Conservation (phyloP, 2,888 invertebrate species). For the Coecobrya sp. region DNA sequence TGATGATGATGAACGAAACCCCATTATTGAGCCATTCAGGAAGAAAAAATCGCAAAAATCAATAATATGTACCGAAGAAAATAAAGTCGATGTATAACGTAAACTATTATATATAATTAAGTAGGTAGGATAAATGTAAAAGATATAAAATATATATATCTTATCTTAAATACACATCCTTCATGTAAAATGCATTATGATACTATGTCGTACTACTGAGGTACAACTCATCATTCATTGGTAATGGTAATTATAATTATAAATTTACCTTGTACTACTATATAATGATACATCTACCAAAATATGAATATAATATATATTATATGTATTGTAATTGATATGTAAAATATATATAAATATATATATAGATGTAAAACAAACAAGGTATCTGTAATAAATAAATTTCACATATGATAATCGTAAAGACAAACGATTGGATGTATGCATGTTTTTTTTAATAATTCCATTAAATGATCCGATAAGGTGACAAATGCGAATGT, state of each 20-base stretch:
- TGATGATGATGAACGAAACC: constrained; percentile 50
- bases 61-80: constrained; percentile 30
- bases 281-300: neutral
- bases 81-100: neutral
- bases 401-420: constrained; percentile 78
- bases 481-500: neutral
- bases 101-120: neutral
- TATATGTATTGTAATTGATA: constrained; percentile 28
- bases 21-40: constrained; percentile 48
- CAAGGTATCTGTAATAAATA: constrained; percentile 82
- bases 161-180: constrained; percentile 3
- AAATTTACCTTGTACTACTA: constrained; percentile 77
- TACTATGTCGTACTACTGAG: constrained; percentile 67
- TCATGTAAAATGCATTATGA: constrained; percentile 58
- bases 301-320: constrained; percentile 41
- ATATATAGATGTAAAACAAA: constrained; percentile 81
- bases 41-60: constrained; percentile 62
- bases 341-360: constrained; percentile 54
- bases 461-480: neutral
- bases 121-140: constrained; percentile 41
- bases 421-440: neutral
- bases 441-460: neutral
- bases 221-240: constrained; percentile 76
- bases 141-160: constrained; percentile 21
- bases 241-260: constrained; percentile 69